A percentile compares a stretch with the other conserved stretches of the same genome.
phyloP scores from a whole-genome alignment of 2,113 vertebrate species.

The Nerophis lumbriciformis region DNA sequence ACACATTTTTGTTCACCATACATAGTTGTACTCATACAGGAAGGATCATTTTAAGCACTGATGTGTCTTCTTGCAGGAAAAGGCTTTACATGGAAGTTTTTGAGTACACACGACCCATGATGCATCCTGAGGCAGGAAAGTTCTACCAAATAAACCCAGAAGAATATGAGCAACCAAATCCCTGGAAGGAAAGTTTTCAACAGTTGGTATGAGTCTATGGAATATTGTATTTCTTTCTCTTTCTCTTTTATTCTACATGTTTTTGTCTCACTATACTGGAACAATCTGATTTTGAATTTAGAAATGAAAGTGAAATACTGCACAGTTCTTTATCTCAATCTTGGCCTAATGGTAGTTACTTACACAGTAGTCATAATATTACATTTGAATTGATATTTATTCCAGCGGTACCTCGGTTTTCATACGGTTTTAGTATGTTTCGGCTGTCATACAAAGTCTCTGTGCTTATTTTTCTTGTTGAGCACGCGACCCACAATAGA shows the following conservation, averaged over 20 bases:
- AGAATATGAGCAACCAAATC: slow-evolving; percentile 97
- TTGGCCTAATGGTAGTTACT: too few relatives aligned
- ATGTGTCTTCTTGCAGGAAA: slow-evolving; percentile 77
- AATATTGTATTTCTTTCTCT: neutral
- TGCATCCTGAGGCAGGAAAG: slow-evolving; percentile 98
- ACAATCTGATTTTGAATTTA: neutral
- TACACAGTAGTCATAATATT: too few relatives aligned
- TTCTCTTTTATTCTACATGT: neutral
- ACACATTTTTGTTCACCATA: neutral
- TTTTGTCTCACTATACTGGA: neutral
- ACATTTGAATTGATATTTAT: too few relatives aligned
- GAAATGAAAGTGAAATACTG: too few relatives aligned
- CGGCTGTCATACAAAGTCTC: too few relatives aligned
- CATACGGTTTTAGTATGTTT: too few relatives aligned
- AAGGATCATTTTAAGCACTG: neutral
- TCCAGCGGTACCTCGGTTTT: too few relatives aligned
- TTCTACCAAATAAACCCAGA: slow-evolving; percentile 99
- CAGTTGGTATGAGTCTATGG: slow-evolving; percentile 82
- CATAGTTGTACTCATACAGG: too few relatives aligned
- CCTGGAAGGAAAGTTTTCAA: slow-evolving; percentile 99
- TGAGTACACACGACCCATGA: slow-evolving; percentile 98
- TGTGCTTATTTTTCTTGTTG: too few relatives aligned
- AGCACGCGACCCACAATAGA: too few relatives aligned
- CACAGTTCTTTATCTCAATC: too few relatives aligned
- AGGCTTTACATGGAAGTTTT: slow-evolving; percentile 99